These are phyloP conservation scores for Malachius bipustulatus DNA, from an alignment of 2,888 invertebrate species.

Conservation along the genomic window DNA sequence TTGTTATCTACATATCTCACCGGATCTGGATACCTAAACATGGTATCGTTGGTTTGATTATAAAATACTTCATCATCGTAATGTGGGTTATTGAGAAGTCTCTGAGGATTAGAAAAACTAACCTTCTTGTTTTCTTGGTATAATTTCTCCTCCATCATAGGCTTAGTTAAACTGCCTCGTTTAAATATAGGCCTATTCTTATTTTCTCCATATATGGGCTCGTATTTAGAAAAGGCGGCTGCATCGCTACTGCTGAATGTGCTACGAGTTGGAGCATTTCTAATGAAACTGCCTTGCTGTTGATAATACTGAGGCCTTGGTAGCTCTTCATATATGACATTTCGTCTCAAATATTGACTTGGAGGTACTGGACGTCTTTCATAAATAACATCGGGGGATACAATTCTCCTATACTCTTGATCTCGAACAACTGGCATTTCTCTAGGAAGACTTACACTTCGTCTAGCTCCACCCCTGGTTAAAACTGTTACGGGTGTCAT, in stretches of 20 bases:
- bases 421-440: no score
- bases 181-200: conserved; percentile 41
- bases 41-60: conserved; percentile 14
- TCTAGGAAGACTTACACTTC: conserved; percentile 38
- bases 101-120: conserved; percentile 37
- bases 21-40: no score
- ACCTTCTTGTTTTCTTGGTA: conserved; percentile 39
- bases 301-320: conserved; percentile 12
- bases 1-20: no score
- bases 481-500: conserved; percentile 32
- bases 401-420: no score
- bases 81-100: conserved; percentile 17
- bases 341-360: conserved; percentile 2
- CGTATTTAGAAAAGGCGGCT: no score
- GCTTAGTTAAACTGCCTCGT: conserved; percentile 39
- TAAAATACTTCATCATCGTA: conserved; percentile 14
- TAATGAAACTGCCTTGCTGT: conserved; percentile 16
- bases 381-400: no score
- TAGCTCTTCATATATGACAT: conserved; percentile 11
- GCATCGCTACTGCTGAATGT: conserved; percentile 22
- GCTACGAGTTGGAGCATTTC: conserved; percentile 25
- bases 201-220: no score
- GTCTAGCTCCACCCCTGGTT: conserved; percentile 30
- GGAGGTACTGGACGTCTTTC: not conserved
- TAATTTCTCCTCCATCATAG: conserved; percentile 30